These are phyloP conservation scores for Mus spretus DNA, from an alignment of 2,797 vertebrate species.

Conservation along the genomic window DNA sequence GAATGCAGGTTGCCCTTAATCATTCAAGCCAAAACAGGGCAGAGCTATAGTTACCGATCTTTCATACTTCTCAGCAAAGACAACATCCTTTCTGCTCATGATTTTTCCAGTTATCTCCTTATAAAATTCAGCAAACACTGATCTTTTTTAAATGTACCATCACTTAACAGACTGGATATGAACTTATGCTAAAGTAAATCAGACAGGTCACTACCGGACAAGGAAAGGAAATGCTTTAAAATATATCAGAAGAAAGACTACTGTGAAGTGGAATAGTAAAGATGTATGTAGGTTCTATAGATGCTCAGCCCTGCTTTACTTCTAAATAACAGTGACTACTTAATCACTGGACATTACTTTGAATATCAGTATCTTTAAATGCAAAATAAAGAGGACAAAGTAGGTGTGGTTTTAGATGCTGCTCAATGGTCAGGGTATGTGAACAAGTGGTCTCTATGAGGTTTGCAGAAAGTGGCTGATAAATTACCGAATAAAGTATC, in stretches of 20 bases:
- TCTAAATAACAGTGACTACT: constrained; percentile 1
- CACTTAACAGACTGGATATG: not conserved
- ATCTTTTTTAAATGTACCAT: not conserved
- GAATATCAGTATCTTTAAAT: not conserved
- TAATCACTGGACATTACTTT: not conserved
- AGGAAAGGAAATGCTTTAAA: not conserved
- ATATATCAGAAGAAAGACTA: not conserved
- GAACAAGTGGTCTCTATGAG: not conserved
- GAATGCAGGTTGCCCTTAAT: not conserved
- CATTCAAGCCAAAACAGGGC: not conserved
- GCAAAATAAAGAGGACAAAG: not conserved
- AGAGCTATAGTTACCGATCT: not conserved
- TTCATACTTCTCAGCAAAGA: not conserved
- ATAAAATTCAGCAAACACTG: not conserved
- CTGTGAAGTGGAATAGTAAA: not conserved
- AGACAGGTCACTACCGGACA: not conserved
- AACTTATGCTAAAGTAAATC: constrained; percentile 19
- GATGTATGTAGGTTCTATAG: not conserved
- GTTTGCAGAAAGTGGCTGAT: not conserved
- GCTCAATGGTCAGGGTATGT: not conserved
- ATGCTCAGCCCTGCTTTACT: not conserved
- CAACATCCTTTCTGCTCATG: not conserved
- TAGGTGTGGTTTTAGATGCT: not conserved
- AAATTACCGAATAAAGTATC: not conserved
- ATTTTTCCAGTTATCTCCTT: not conserved